A percentile compares a stretch with the other conserved stretches of the same genome.
phyloP scores from a whole-genome alignment of 2,888 invertebrate species.

The Beris chalybata region DNA sequence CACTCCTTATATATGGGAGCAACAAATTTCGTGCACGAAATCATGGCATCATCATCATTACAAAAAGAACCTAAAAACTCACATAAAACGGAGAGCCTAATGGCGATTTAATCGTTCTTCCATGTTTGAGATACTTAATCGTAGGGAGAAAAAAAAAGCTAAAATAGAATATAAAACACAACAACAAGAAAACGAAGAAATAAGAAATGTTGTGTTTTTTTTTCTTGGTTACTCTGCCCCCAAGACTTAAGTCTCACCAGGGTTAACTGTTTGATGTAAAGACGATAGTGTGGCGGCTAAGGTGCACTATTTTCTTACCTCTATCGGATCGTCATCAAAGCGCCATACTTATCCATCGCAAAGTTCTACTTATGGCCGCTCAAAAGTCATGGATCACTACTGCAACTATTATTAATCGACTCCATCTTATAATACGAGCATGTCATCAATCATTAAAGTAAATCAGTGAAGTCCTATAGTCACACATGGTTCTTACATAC shows the following conservation, averaged over 20 bases:
- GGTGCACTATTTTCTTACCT: constrained; percentile 1
- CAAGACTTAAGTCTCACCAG: too few relatives aligned
- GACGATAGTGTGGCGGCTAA: neutral
- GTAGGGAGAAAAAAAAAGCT: constrained; percentile 11
- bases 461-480: constrained; percentile 33
- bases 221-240: neutral
- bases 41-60: constrained; percentile 41
- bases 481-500: neutral
- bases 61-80: constrained; percentile 34
- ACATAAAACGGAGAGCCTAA: constrained; percentile 55
- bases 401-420: constrained; percentile 38
- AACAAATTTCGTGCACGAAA: constrained; percentile 37
- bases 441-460: constrained; percentile 40
- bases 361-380: constrained; percentile 2
- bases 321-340: constrained; percentile 1
- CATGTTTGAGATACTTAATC: constrained; percentile 43
- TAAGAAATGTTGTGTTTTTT: neutral
- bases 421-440: constrained; percentile 40
- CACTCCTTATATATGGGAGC: constrained; percentile 33
- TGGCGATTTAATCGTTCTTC: constrained; percentile 55
- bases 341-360: constrained; percentile 20
- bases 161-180: neutral
- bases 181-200: too few relatives aligned
- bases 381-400: constrained; percentile 31
- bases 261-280: neutral